These are phyloP conservation scores for Meghimatium bilineatum DNA, from an alignment of 2,888 invertebrate genomes.

Conservation along the genomic window DNA sequence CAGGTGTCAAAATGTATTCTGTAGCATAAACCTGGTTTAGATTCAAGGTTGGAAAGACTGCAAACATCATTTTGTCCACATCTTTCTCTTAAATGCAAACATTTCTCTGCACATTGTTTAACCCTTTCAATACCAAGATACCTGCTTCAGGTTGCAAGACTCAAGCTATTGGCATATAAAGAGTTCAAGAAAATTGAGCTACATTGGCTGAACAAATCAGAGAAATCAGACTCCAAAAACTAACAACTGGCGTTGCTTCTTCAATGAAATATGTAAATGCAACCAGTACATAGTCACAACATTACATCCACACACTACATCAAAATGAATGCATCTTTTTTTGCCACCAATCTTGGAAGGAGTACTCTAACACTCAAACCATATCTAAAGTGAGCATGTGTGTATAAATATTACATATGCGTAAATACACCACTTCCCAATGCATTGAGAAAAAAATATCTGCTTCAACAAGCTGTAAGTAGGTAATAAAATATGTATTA, in stretches of 20 bases:
- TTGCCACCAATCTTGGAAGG: slow-evolving; percentile 27
- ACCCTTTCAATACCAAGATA: not conserved
- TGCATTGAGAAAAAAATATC: slow-evolving; percentile 26
- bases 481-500: slow-evolving; percentile 15
- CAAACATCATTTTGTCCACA: not conserved
- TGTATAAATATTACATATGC: slow-evolving; percentile 27
- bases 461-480: slow-evolving; percentile 2
- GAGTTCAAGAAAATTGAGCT: not conserved
- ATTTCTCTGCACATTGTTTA: not conserved
- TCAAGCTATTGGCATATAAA: not conserved
- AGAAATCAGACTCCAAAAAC: slow-evolving; percentile 14
- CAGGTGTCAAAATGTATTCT: not conserved
- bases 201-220: slow-evolving; percentile 1
- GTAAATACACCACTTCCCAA: slow-evolving; percentile 45
- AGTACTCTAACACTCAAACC: slow-evolving; percentile 9
- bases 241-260: slow-evolving; percentile 30
- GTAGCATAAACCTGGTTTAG: not conserved
- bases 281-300: slow-evolving; percentile 14
- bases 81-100: not conserved
- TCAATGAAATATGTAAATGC: slow-evolving; percentile 26
- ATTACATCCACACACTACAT: slow-evolving; percentile 39
- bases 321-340: slow-evolving; percentile 48
- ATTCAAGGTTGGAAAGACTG: not conserved
- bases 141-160: not conserved
- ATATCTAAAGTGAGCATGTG: slow-evolving; percentile 17